Conservation (phyloP, 2,888 invertebrate genomes). For the Lacanobia oleracea region DNA sequence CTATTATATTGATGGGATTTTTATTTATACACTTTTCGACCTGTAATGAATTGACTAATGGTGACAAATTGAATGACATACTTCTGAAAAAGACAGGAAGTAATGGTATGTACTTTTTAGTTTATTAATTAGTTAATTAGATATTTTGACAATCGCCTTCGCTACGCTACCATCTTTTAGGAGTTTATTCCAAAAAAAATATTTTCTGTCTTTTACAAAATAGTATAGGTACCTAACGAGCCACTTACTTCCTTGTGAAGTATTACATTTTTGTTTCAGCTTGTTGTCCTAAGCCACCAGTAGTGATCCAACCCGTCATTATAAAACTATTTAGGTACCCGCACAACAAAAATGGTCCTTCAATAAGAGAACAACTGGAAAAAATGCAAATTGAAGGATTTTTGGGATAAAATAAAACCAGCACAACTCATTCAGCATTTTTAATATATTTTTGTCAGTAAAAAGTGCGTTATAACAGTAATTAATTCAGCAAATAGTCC, state of each 20-base stretch:
- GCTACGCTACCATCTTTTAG: too few species aligned
- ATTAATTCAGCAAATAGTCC: background rate
- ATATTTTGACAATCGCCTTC: background rate
- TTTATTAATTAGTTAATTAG: background rate
- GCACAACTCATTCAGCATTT: conserved; percentile 14
- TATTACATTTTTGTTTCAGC: conserved; percentile 62
- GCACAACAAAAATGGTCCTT: conserved; percentile 36
- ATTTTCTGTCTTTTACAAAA: too few species aligned
- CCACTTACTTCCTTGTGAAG: background rate
- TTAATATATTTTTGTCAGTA: conserved; percentile 10
- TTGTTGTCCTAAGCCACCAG: conserved; percentile 71
- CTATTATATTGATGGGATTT: conserved; percentile 24
- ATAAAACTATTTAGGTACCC: conserved; percentile 83
- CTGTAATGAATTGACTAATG: background rate
- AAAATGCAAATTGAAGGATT: conserved; percentile 42
- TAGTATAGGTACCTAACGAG: background rate
- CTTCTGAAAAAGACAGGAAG: background rate
- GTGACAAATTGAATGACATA: background rate
- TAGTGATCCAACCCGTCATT: conserved; percentile 81
- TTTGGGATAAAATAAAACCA: conserved; percentile 41
- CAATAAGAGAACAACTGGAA: conserved; percentile 38
- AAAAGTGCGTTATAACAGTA: background rate
- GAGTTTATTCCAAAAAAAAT: too few species aligned
- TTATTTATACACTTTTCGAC: conserved; percentile 15
- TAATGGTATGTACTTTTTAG: conserved; percentile 15